Evolutionary conservation across 1,140 invertebrate genomes (phyloP), one percentile per base, ranked within the genome.

Genomic region (Dendrolimus punctatus): DNA sequence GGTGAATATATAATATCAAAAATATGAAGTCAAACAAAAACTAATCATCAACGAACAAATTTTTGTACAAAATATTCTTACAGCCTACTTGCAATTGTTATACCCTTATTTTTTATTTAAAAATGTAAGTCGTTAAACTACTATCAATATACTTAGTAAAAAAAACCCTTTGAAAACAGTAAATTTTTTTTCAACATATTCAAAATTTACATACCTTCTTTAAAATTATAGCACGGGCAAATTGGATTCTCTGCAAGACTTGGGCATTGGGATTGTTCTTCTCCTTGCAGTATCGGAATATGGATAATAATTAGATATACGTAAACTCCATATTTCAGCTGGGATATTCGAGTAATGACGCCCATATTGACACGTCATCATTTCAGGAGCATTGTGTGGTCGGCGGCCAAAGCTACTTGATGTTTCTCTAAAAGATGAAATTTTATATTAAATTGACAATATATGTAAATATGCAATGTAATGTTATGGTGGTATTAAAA

Each of bases 191-290:
- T n/a, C 23, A 23, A 23, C 3, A 23, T 23, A 23, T 23, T 23
- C 23, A 23, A 23, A 23, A 38, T 37, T 43, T n/a, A 83, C 76
- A 75, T 85, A 90, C 90, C 95, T 87, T 96, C 95, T 78, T 96
- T 94, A 76, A 96, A 95, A 84, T 94, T 94, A 88, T 96, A 96
- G 83, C 96, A 97, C 0, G 95, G 93, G 85, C 96, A 98, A 62
- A 91, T 91, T 8, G 93, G 92, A 73, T 92, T 93, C 62, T 92
- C 91, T 61, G 91, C 84, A 64, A 92, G 89, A 63, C 89, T 91
- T 42, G 93, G 93, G 72, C 93, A 95, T 55, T 90, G 87, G 41
- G 88, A 81, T 58, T 84, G 77, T 65, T 84, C 79, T 84, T 87
- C 80, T 69, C 84, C 81, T 76, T 81, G 80, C 66, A 84, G 77